A percentile compares a stretch with the other conserved stretches of the same genome.
Conservation (phyloP, 2,113 vertebrate genomes). For the Nerophis lumbriciformis region DNA sequence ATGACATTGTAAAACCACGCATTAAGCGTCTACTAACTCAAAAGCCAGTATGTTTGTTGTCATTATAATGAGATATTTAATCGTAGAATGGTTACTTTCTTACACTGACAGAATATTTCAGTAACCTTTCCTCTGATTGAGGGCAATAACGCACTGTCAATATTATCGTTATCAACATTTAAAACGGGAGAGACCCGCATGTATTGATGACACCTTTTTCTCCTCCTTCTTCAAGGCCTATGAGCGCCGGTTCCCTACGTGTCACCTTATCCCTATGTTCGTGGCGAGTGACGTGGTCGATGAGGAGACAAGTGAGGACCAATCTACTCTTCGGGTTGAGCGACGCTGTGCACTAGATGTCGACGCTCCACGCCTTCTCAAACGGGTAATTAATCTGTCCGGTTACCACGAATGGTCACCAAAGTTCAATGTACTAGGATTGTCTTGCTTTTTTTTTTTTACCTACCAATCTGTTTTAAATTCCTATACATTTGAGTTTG, state of each 20-base stretch:
- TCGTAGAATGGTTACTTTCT: neutral
- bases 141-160: neutral
- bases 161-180: neutral
- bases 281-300: conserved; percentile 85
- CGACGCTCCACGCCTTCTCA: conserved; percentile 87
- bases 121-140: neutral
- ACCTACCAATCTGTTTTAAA: neutral
- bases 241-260: conserved; percentile 90
- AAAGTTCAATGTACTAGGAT: neutral
- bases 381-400: conserved; percentile 74
- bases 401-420: neutral
- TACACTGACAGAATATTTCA: neutral
- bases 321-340: conserved; percentile 74
- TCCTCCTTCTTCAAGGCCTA: conserved; percentile 78
- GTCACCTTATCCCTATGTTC: conserved; percentile 95
- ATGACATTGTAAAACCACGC: no score
- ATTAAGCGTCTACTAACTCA: no score
- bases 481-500: neutral
- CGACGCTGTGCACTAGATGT: conserved; percentile 94
- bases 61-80: no score
- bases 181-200: neutral
- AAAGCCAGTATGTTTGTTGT: no score
- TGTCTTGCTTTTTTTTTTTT: neutral
- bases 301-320: conserved; percentile 83
- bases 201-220: neutral